Base-by-base conservation (phyloP, 2,797 vertebrate genomes). In the Sandelia bainsii region DNA sequence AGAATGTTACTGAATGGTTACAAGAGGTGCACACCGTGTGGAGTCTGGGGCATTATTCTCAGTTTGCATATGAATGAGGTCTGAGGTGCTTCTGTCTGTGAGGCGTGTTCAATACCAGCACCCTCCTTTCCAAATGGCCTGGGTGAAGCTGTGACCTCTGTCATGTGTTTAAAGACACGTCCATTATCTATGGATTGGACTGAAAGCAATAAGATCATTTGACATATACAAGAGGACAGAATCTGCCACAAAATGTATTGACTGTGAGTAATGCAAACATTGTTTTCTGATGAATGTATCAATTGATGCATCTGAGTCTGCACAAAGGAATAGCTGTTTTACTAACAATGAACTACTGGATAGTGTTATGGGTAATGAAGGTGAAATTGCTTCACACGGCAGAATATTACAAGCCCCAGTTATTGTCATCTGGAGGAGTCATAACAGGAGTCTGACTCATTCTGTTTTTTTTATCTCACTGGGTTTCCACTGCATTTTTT, bases 11-110 rank as follows among this genome's bases (percentile, higher is more conserved):
- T 79, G 89, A 91, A 91, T 89, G 84, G 80, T 89, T 88, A 90
- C 86, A 83, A 91, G 90, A 73, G 72, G 57, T 62, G 57, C 72
- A 58, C 70, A 79, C 76, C 62, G 81, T 77, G 86, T 70, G 86
- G 34, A 56, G 81, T 83, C 82, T 77, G 59, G 75, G 70, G 75
- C 64, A 72, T 85, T 69, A 69, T 81, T 77, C 71, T 82, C 59
- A 84, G 88, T 88, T 87, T 94, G 88, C 89, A 88, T 88, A 87
- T 89, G 82, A 89, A 71, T 75, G 72, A 72, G 80, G 75, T 89
- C 62, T 84, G 63, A 78, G 83, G 73, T 84, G 75, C 54, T 61
- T 76, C 75, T 76, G 67, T 91, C 74, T 89, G 74, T 52, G 62
- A 88, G 78, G 71, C 65, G 56, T 79, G 81, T 83, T 84, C 56